phyloP scores from a whole-genome alignment of 2,888 invertebrate species.

The Gibbula magus region DNA sequence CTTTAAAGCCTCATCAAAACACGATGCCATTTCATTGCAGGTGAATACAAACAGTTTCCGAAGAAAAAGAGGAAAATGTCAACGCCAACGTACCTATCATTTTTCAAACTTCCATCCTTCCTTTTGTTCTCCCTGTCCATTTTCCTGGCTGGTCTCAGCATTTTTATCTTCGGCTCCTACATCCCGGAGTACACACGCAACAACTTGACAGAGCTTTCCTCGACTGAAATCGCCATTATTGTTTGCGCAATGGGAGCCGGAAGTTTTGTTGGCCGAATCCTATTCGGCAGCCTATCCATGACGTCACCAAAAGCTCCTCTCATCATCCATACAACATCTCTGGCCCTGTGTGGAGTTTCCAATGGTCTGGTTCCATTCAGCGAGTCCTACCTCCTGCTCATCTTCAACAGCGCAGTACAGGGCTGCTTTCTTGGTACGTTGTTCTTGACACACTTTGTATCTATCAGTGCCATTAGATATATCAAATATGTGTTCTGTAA shows the following conservation, averaged over 20 bases:
- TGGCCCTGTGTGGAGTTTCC: not conserved
- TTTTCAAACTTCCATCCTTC: not conserved
- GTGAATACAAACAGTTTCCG: too few species aligned
- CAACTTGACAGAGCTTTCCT: not conserved
- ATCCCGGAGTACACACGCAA: not conserved
- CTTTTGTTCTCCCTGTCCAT: not conserved
- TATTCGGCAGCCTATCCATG: constrained; percentile 1
- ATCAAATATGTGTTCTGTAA: too few species aligned
- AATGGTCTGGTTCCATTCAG: not conserved
- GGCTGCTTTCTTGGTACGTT: not conserved
- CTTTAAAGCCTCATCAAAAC: too few species aligned
- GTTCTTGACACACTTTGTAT: too few species aligned
- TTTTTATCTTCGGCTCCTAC: not conserved
- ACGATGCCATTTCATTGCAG: too few species aligned
- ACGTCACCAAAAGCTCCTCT: not conserved
- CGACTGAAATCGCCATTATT: not conserved
- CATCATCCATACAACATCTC: not conserved
- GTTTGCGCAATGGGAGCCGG: not conserved
- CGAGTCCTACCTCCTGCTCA: not conserved
- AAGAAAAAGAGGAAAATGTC: too few species aligned
- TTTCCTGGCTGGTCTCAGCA: not conserved
- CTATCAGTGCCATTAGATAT: too few species aligned
- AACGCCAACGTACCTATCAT: too few species aligned
- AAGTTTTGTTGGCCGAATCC: not conserved
- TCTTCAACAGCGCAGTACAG: not conserved